These are phyloP conservation scores for Pseudopipra pipra DNA, from an alignment of 2,113 vertebrate genomes.

Conservation along the genomic window DNA sequence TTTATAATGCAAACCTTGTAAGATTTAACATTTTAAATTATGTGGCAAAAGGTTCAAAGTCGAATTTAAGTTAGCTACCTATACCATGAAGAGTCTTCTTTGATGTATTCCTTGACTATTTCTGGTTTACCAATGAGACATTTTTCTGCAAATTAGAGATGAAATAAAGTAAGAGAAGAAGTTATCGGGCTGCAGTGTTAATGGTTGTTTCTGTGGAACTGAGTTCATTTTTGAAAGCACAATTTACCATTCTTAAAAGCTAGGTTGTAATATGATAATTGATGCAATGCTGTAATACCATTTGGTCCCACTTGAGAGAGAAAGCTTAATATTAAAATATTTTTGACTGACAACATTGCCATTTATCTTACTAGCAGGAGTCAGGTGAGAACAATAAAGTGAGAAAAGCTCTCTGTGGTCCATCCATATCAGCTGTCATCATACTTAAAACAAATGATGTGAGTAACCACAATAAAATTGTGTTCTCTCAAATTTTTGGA, in stretches of 20 bases:
- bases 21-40: not conserved
- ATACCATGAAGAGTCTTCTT: not conserved
- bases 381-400: not conserved
- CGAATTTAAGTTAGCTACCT: not conserved
- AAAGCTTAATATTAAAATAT: conserved; percentile 5
- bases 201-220: not conserved
- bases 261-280: not conserved
- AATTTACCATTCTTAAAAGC: not conserved
- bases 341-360: conserved; percentile 27
- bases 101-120: not conserved
- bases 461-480: not conserved
- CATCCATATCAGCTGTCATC: not conserved
- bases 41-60: not conserved
- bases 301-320: not conserved
- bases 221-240: not conserved
- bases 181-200: not conserved
- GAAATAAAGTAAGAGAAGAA: not conserved
- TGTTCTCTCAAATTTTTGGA: not conserved
- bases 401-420: not conserved
- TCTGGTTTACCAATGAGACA: not conserved
- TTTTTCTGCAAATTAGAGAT: not conserved
- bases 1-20: not conserved
- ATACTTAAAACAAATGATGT: not conserved
- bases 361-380: conserved; percentile 16
- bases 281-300: not conserved